Evolutionary conservation across 2,797 vertebrate genomes (phyloP), one percentile per base, ranked within the genome.

Genomic region (Anguilla megastoma): DNA sequence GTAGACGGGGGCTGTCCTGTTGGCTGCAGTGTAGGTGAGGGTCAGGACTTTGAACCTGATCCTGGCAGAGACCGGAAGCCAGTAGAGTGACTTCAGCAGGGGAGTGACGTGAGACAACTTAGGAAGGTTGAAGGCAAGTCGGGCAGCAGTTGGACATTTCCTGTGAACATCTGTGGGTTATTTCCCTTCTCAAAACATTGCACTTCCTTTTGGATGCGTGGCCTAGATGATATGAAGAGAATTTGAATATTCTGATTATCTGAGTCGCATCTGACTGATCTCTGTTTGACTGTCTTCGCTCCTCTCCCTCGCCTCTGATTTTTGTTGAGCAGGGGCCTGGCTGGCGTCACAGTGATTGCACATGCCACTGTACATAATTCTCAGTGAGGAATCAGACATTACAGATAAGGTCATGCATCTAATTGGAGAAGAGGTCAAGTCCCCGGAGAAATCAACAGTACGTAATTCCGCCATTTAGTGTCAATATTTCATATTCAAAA

Each of bases 401-500:
- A 3, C 52, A 50, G 30, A 74, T 50, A 56, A 54, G 50, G 50
- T 7, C 14, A 41, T 24, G 60, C 27, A 8, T 82, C 54, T 48
- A 48, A 87, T 63, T 87, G 41, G 36, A 82, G 86, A 82, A 36
- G 36, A 76, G 58, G 12, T 50, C 33, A 36, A 36, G 76, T 36
- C 24, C 41, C 66, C 76, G 0, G 27, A n/a, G 36, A 56, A 63
- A 87, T 82, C 27, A 16, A 74, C 69, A 33, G 69, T 74, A 2
- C 6, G 48, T 66, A 41, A 87, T 41, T 58, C 86, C 27, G 58
- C 56, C 30, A 27, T 14, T 45, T 60, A 14, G 9, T 50, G 52
- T 84, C 12, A 87, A 21, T 87, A 58, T 87, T 86, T 86, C 33
- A 66, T 83, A 87, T 87, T 83, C 86, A 52, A 30, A 56, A 66